Conservation (phyloP, 64 coral and sea anemone species). For the Acropora yongei region DNA sequence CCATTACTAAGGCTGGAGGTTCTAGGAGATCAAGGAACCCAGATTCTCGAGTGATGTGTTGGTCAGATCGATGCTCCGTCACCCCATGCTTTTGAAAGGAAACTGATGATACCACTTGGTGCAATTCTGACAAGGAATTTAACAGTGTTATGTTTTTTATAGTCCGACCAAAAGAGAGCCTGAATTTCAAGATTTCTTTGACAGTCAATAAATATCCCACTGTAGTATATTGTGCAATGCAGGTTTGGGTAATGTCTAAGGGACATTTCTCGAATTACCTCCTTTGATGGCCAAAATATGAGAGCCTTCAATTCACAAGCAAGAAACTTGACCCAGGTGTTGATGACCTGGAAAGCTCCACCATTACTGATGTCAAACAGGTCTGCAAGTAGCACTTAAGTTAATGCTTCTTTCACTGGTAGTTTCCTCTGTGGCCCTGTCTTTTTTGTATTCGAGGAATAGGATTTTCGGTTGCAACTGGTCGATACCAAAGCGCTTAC, state of each 20-base stretch:
- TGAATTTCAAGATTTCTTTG: constrained; percentile 46
- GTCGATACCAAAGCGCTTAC: too few species aligned
- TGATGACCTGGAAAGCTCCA: constrained; percentile 56
- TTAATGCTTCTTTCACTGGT: constrained; percentile 62
- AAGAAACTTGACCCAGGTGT: constrained; percentile 60
- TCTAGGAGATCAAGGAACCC: constrained; percentile 55
- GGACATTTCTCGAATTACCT: constrained; percentile 36
- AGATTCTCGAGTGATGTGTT: constrained; percentile 56
- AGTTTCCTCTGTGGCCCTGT: constrained; percentile 7
- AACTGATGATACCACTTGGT: constrained; percentile 66
- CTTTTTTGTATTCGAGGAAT: not conserved
- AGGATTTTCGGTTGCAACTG: too few species aligned
- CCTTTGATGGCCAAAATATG: constrained; percentile 63
- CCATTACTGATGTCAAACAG: constrained; percentile 56
- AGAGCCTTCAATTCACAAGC: constrained; percentile 42
- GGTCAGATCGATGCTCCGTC: constrained; percentile 59
- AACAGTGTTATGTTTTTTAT: constrained; percentile 70
- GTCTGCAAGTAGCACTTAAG: constrained; percentile 59
- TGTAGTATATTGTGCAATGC: constrained; percentile 57
- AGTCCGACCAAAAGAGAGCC: constrained; percentile 56
- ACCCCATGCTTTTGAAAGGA: constrained; percentile 72
- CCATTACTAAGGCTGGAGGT: constrained; percentile 46
- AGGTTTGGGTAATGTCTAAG: constrained; percentile 41
- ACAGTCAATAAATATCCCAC: constrained; percentile 28
- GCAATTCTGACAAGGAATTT: constrained; percentile 62